These are phyloP conservation scores for Hemiscyllium ocellatum DNA, from an alignment of 2,113 vertebrate genomes.

Conservation along the genomic window DNA sequence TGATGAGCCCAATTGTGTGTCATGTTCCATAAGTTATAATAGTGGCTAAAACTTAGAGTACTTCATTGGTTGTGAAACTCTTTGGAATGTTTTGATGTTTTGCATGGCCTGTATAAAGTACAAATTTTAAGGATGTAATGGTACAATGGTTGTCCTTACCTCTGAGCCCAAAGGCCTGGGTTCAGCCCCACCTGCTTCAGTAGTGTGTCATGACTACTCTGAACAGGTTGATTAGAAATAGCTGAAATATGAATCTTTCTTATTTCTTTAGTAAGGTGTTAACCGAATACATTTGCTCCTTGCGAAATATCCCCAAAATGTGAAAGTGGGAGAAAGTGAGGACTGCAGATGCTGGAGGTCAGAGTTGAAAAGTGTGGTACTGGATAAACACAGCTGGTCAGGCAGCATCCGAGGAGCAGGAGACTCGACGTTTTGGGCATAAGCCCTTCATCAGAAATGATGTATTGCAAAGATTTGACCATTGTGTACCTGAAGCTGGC, in stretches of 20 bases:
- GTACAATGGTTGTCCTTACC: too few relatives aligned
- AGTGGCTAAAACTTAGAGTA: not conserved
- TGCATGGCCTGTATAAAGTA: not conserved
- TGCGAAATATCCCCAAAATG: not conserved
- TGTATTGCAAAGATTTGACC: not conserved
- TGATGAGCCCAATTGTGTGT: not conserved
- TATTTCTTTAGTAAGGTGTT: not conserved
- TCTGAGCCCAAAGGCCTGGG: too few relatives aligned
- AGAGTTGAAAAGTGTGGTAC: too few relatives aligned
- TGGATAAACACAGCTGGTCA: too few relatives aligned
- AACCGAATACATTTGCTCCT: not conserved
- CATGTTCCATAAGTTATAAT: not conserved
- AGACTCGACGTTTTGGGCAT: too few relatives aligned
- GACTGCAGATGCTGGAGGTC: too few relatives aligned
- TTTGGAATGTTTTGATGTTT: not conserved
- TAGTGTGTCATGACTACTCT: too few relatives aligned
- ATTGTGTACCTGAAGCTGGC: not conserved
- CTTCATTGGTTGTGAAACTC: not conserved
- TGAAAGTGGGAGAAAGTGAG: not conserved
- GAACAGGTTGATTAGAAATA: too few relatives aligned
- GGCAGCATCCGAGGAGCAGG: too few relatives aligned
- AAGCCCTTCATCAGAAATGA: too few relatives aligned
- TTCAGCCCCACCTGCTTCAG: too few relatives aligned
- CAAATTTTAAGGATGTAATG: not conserved
- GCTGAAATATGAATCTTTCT: not conserved